Base-by-base conservation (phyloP, 2,113 vertebrate species). In the Calidris pygmaea region DNA sequence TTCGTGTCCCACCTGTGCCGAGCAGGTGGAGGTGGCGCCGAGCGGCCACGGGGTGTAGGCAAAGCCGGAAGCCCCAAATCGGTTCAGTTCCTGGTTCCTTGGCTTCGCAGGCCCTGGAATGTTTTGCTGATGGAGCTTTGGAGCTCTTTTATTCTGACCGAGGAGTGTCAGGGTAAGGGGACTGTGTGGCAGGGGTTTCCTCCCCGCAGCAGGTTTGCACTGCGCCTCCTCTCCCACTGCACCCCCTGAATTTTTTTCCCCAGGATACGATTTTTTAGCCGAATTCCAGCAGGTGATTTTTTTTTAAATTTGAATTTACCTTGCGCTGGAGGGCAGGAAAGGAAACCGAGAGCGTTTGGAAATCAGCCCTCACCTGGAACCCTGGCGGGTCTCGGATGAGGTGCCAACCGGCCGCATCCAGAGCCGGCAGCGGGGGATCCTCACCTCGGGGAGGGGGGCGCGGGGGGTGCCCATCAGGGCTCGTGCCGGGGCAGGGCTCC, bases 391-490 rank as follows among this genome's bases (percentile, higher is more conserved):
- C 43, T 56, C 5, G 34, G 21, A 4, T 41, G 70, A 75, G 60
- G 10, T 45, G 63, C 60, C 47, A 8, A 15, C 27, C 1, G 17
- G 59, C 48, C 5, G 0, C 53, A 32, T 15, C 58, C 2, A 0
- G 83, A 24, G 4, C 19, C 2, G 85, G 72, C 30, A 56, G 82
- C 0, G 6, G 1, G 17, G 85, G 45, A 12, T 22, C 6, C 14
- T 2, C 22, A 7, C 13, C 63, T 3, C 3, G 27, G 63, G 39
- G 47, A 47, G 37, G 26, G 27, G 8, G 24, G 19, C 16, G 4
- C 27, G 16, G 13, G 29, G 43, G 27, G 34, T 34, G 35, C 66
- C 83, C 5, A 21, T 53, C 1, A 8, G 15, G 20, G 74, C 86
- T 67, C 5, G 4, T 16, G 60, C 52, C 13, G 16, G 91, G 21